Base-by-base conservation (phyloP, 2,797 vertebrate genomes). In the Bradypus variegatus region DNA sequence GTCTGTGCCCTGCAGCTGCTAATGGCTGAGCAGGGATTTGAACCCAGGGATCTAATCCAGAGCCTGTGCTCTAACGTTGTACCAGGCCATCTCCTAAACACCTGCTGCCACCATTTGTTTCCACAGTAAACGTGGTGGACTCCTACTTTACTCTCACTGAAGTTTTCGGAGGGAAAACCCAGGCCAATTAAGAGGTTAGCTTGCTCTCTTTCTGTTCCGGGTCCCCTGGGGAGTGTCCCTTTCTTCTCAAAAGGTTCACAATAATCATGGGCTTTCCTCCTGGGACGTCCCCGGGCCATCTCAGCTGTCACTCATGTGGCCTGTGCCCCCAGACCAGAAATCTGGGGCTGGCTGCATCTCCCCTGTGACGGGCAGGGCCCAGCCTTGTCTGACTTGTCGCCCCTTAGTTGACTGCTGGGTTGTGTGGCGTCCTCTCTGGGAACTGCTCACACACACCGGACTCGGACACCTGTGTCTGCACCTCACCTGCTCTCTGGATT, bases 391-490 rank as follows among this genome's bases (percentile, higher is more conserved):
- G 45, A 21, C 29, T 29, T 13, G n/a, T 8, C 15, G 33, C 5
- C 18, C 55, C 12, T 27, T 21, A 36, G 60, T 14, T 25, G 65
- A 75, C 10, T 2, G 21, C 36, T 14, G 15, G n/a, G 50, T 31
- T 31, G 14, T 3, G 1, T 0, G 53, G 19, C 41, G n/a, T 27
- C 60, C 1, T 25, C 18, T 38, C 48, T 7, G n/a, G 64, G n/a
- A 27, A n/a, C 67, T 23, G 55, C 45, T 7, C 65, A 27, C 64
- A 27, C 65, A 27, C 41, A 58, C 2, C 11, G 12, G 45, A 45
- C 15, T 16, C 2, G 73, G 64, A 4, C 2, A 2, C 27, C 50
- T 15, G 0, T 3, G 64, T 18, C 29, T 21, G 6, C 53, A 16
- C 12, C 31, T 58, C 31, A 12, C 25, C 48, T 38, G 31, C n/a